A percentile compares a stretch with the other conserved stretches of the same genome.
These are phyloP conservation scores for Myopa testacea DNA, from an alignment of 2,888 invertebrate genomes.

Conservation along the genomic window DNA sequence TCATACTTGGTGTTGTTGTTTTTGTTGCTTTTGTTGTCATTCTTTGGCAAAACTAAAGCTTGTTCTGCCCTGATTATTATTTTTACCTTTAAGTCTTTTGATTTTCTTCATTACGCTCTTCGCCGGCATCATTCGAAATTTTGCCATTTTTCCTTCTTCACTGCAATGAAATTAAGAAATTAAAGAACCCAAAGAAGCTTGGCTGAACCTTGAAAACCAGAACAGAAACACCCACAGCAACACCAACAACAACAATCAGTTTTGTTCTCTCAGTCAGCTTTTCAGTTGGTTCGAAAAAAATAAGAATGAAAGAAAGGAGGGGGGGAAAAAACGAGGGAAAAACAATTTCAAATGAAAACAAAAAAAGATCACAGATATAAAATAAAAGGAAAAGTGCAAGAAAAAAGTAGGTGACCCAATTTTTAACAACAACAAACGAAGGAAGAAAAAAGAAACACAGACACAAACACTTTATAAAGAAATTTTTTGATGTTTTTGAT, in stretches of 20 bases:
- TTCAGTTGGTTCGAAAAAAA: no score
- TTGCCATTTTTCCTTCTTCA: background rate
- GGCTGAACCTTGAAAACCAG: background rate
- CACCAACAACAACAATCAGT: slow-evolving; percentile 12
- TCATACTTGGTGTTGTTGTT: background rate
- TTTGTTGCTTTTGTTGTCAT: background rate
- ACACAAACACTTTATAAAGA: background rate
- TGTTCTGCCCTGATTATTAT: slow-evolving; percentile 25
- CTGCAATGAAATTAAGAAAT: slow-evolving; percentile 1
- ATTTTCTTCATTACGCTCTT: background rate
- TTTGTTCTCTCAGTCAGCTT: background rate
- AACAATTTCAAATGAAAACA: background rate
- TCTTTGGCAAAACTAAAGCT: slow-evolving; percentile 1
- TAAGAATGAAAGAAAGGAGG: no score
- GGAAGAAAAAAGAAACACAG: background rate
- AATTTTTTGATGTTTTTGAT: background rate
- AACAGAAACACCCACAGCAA: slow-evolving; percentile 1
- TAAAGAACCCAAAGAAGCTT: background rate
- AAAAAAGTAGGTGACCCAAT: background rate
- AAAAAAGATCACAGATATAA: background rate
- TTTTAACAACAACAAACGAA: background rate
- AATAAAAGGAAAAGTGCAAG: slow-evolving; percentile 24
- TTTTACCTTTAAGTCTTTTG: background rate
- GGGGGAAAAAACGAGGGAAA: background rate
- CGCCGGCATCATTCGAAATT: background rate